phyloP scores from a whole-genome alignment of 1,140 invertebrate species.

The Pentalonia nigronervosa region DNA sequence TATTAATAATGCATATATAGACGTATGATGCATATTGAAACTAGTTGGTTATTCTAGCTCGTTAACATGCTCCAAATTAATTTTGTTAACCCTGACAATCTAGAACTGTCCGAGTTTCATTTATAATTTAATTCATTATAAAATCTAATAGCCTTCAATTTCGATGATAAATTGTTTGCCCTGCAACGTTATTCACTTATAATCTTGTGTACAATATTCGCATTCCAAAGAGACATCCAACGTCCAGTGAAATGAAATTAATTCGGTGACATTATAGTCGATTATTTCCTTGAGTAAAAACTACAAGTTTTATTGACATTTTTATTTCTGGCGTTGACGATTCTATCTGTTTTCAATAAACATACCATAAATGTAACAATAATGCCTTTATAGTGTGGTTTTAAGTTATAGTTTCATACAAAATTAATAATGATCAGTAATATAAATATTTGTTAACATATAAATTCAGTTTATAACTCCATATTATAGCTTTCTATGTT shows the following conservation, averaged over 20 bases:
- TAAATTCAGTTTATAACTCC: not conserved
- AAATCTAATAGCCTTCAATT: not conserved
- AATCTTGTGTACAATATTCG: not conserved
- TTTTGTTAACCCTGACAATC: not conserved
- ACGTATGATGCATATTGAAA: not conserved
- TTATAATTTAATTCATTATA: constrained; percentile 28
- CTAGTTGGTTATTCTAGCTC: not conserved
- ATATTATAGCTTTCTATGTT: too few species aligned
- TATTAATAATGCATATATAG: not conserved
- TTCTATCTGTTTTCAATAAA: not conserved
- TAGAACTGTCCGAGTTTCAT: not conserved
- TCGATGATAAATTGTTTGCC: not conserved
- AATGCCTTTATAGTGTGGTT: not conserved
- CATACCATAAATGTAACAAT: not conserved
- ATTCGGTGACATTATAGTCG: not conserved
- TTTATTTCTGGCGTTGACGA: not conserved
- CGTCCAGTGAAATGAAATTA: not conserved
- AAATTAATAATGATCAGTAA: not conserved
- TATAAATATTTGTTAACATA: not conserved
- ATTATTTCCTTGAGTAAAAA: not conserved
- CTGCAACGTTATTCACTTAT: not conserved
- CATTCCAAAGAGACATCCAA: not conserved
- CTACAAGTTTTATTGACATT: not conserved
- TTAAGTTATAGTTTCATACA: not conserved
- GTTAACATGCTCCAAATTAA: not conserved